These are phyloP conservation scores for Ceyx melanurus DNA, from an alignment of 2,113 vertebrate genomes.

Conservation along the genomic window DNA sequence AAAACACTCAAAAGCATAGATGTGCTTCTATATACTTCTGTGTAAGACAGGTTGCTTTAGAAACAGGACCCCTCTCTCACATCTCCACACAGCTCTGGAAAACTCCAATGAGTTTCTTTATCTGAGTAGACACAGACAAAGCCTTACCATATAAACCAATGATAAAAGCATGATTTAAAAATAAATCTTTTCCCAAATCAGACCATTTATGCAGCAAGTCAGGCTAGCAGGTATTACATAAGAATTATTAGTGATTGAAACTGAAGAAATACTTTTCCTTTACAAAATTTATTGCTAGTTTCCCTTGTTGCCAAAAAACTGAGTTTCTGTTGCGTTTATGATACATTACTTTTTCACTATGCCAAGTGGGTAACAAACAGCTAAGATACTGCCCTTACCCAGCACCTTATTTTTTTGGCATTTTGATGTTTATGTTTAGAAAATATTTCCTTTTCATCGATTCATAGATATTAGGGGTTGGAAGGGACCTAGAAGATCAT, in stretches of 20 bases:
- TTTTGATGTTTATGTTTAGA: background rate
- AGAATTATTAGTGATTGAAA: background rate
- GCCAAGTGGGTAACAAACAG: background rate
- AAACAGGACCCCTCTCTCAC: background rate
- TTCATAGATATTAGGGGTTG: too few species aligned
- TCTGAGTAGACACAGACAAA: background rate
- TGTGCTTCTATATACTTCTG: background rate
- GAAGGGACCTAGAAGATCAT: too few species aligned
- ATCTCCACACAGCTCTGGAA: background rate
- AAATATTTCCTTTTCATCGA: background rate
- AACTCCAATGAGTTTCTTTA: background rate
- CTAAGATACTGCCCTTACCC: background rate
- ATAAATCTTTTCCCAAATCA: background rate
- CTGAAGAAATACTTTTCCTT: background rate
- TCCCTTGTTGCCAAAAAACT: background rate
- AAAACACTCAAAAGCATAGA: background rate
- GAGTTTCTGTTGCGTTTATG: background rate
- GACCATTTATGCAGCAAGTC: background rate
- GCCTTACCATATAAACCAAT: background rate
- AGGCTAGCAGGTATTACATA: background rate
- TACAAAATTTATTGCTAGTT: background rate
- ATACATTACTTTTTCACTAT: background rate
- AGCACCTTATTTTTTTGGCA: background rate
- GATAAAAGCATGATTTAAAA: background rate
- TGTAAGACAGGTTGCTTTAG: background rate